A percentile compares a stretch with the other conserved stretches of the same genome.
Evolutionary conservation across 37 sponge, comb jelly and placozoan species (phyloP).

Genomic region (Cladorhizidae sp.): DNA sequence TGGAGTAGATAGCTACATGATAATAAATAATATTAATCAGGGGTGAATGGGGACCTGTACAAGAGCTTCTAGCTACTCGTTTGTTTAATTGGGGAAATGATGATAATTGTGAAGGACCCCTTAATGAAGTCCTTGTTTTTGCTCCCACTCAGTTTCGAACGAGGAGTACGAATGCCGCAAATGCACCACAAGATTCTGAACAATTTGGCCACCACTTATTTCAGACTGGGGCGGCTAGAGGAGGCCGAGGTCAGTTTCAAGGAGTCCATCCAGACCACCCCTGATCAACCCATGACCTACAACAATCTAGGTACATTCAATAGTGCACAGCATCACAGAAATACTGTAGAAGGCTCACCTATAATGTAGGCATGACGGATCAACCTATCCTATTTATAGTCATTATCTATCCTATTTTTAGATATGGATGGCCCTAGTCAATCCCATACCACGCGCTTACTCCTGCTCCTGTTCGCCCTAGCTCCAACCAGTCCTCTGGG

Average conservation of each 20-base stretch:
- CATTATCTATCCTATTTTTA: background rate
- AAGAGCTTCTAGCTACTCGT: no score
- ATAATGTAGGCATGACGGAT: no score
- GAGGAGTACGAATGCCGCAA: constrained; percentile 52
- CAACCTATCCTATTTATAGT: no score
- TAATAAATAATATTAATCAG: background rate
- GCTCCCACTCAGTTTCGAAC: constrained; percentile 83
- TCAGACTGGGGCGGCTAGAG: constrained; percentile 59
- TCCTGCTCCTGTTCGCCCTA: no score
- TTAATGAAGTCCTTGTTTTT: no score
- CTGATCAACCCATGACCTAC: constrained; percentile 76
- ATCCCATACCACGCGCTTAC: background rate
- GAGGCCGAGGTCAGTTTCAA: constrained; percentile 66
- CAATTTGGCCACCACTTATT: constrained; percentile 85
- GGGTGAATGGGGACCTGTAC: no score
- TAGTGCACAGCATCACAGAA: background rate
- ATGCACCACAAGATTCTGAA: constrained; percentile 78
- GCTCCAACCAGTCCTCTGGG: no score
- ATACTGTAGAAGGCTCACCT: background rate
- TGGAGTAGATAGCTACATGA: no score
- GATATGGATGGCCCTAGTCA: background rate
- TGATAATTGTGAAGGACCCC: no score
- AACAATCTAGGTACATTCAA: constrained; percentile 69
- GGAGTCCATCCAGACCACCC: constrained; percentile 56
- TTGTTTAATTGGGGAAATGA: no score